These are phyloP conservation scores for Drosophila eohydei DNA, from an alignment of 2,888 invertebrate species.

Conservation along the genomic window DNA sequence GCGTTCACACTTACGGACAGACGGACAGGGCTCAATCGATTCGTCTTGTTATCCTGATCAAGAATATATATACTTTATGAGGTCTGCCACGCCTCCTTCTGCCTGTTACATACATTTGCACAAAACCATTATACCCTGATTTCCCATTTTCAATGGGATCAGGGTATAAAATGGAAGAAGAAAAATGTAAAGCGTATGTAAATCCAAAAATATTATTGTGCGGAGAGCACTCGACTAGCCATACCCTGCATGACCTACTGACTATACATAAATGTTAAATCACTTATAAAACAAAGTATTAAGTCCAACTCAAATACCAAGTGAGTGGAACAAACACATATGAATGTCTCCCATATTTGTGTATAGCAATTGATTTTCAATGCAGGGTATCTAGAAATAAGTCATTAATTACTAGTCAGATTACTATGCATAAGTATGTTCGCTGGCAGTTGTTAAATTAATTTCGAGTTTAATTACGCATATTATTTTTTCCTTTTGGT, in stretches of 20 bases:
- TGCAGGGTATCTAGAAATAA: background rate
- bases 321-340: too few relatives aligned
- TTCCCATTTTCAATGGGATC: too few relatives aligned
- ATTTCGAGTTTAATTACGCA: slow-evolving; percentile 32
- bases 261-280: background rate
- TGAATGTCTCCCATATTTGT: too few relatives aligned
- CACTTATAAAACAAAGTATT: background rate
- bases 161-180: slow-evolving; percentile 20
- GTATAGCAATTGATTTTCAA: too few relatives aligned
- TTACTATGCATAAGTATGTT: background rate
- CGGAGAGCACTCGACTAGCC: background rate
- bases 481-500: slow-evolving; percentile 17
- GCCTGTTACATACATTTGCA: too few relatives aligned
- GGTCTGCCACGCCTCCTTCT: too few relatives aligned
- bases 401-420: background rate
- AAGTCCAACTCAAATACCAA: background rate
- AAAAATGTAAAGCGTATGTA: background rate
- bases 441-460: slow-evolving; percentile 30
- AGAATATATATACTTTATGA: too few relatives aligned
- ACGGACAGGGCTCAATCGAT: too few relatives aligned
- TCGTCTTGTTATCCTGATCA: too few relatives aligned
- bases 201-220: background rate
- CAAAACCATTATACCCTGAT: too few relatives aligned
- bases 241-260: background rate
- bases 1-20: too few relatives aligned